Percentiles rank a stretch among this genome's conserved stretches.
phyloP scores from a whole-genome alignment of 1,140 invertebrate species.

The Temnothorax nylanderi region DNA sequence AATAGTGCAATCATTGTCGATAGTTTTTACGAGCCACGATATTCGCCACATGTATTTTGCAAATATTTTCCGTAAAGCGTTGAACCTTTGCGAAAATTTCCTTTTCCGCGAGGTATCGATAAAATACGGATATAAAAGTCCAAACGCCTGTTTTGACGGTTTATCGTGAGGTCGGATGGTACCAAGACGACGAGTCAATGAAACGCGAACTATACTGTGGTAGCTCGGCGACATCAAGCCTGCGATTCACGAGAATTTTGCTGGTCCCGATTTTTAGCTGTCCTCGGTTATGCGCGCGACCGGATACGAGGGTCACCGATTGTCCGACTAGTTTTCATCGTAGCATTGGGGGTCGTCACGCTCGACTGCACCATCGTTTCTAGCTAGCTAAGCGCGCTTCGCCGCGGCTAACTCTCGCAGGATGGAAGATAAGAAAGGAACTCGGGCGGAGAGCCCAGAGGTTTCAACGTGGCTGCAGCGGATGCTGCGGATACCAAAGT shows the following conservation, averaged over 20 bases:
- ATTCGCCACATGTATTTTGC: not conserved
- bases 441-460: not conserved
- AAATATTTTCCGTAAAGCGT: not conserved
- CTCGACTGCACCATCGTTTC: slow-evolving; percentile 65
- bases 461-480: slow-evolving; percentile 3
- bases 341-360: slow-evolving; percentile 54
- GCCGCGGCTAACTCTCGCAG: slow-evolving; percentile 47
- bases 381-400: slow-evolving; percentile 56
- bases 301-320: not conserved
- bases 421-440: slow-evolving; percentile 62
- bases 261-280: not conserved
- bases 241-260: slow-evolving; percentile 7
- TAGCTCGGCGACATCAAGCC: not conserved
- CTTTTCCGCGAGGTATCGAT: not conserved
- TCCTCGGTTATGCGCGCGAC: not conserved
- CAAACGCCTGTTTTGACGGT: not conserved
- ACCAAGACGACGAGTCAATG: not conserved
- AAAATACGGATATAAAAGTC: not conserved
- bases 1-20: not conserved
- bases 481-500: slow-evolving; percentile 22
- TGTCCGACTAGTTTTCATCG: slow-evolving; percentile 53
- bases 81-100: not conserved
- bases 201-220: not conserved
- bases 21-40: not conserved
- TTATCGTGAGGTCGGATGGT: not conserved